Conservation (phyloP, 2,888 invertebrate genomes). For the Cacoxenus indagator region DNA sequence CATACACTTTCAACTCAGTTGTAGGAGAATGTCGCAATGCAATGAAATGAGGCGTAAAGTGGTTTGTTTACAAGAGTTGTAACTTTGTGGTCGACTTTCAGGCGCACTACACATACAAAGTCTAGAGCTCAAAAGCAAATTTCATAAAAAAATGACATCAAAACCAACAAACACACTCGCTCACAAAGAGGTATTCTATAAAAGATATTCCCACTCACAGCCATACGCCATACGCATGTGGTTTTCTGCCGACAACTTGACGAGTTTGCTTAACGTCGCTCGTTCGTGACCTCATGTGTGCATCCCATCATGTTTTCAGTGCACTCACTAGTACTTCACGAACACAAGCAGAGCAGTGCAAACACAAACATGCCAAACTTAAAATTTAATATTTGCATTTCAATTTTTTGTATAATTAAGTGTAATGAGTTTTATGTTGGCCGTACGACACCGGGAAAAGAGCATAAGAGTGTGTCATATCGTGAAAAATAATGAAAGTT, state of each 20-base stretch:
- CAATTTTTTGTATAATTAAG: not conserved
- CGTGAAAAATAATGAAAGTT: too few relatives aligned
- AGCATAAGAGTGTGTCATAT: too few relatives aligned
- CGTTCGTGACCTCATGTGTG: not conserved
- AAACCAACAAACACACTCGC: not conserved
- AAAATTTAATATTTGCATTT: conserved; percentile 2
- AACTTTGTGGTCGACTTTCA: not conserved
- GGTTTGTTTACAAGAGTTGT: not conserved
- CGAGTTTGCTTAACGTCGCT: not conserved
- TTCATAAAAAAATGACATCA: not conserved
- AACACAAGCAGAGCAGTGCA: not conserved
- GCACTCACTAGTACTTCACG: not conserved
- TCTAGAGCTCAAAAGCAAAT: not conserved
- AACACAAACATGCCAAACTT: not conserved
- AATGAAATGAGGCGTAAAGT: not conserved
- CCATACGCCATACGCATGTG: not conserved
- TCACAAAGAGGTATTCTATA: too few relatives aligned
- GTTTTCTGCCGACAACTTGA: not conserved
- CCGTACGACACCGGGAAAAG: too few relatives aligned
- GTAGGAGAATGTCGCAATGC: not conserved
- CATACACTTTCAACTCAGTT: not conserved
- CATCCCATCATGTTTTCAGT: not conserved
- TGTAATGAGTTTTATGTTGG: not conserved
- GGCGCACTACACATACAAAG: not conserved
- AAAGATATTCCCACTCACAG: not conserved